These are phyloP conservation scores for Megaceryle maxima DNA, from an alignment of 2,113 vertebrate genomes.

Conservation along the genomic window DNA sequence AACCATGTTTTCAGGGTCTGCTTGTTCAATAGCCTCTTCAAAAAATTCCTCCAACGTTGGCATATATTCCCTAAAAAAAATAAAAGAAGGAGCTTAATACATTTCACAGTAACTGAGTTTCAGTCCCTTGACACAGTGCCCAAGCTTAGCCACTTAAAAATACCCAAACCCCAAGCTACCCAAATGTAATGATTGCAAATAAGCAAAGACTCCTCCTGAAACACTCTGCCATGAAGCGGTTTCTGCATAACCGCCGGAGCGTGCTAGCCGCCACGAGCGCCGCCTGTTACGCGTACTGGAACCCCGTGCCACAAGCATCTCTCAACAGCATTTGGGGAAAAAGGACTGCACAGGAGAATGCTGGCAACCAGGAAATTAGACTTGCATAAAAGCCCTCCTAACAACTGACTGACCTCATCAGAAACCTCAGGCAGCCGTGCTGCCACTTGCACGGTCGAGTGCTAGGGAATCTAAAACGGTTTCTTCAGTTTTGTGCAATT, in stretches of 20 bases:
- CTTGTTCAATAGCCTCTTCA: constrained; percentile 96
- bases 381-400: not conserved
- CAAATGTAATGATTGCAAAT: not conserved
- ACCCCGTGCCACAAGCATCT: not conserved
- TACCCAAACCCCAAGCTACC: not conserved
- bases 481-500: not conserved
- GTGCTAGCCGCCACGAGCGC: not conserved
- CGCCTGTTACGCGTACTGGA: not conserved
- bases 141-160: not conserved
- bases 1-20: constrained; percentile 96
- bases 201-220: not conserved
- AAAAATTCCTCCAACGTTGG: constrained; percentile 97
- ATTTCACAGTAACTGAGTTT: not conserved
- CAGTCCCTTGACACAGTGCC: not conserved
- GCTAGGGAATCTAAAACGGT: not conserved
- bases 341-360: not conserved
- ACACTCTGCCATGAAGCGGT: not conserved
- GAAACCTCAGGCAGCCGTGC: too few relatives aligned
- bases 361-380: not conserved
- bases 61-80: constrained; percentile 89
- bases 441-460: not conserved
- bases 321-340: not conserved
- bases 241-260: not conserved
- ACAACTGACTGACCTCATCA: not conserved
- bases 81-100: not conserved